Percentiles rank a stretch among this genome's conserved stretches.
Conservation (phyloP, 37 sponge, comb jelly and placozoan genomes). For the Beroe ovata region DNA sequence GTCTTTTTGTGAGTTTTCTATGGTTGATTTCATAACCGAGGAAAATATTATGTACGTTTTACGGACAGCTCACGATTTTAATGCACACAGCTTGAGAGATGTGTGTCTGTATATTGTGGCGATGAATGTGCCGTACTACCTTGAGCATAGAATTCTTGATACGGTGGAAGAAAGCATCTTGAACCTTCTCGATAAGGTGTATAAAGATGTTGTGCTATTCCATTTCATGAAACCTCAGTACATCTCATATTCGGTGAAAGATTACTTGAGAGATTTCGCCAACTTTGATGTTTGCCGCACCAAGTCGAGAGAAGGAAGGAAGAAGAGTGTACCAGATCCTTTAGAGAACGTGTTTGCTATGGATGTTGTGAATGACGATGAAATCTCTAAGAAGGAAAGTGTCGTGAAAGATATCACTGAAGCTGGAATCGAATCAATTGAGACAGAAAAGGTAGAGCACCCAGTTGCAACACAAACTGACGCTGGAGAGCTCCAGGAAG, state of each 20-base stretch:
- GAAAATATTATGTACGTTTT: conserved; percentile 8
- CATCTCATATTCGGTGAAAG: background rate
- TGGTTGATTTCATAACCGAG: background rate
- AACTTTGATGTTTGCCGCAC: background rate
- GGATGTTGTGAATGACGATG: no score
- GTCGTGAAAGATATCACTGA: background rate
- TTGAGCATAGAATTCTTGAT: conserved; percentile 72
- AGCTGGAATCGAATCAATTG: background rate
- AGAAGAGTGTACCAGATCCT: background rate
- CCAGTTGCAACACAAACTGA: background rate
- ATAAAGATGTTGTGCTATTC: conserved; percentile 21
- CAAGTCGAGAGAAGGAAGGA: background rate
- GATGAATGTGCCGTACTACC: conserved; percentile 74
- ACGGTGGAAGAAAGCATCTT: background rate
- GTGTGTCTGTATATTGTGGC: conserved; percentile 80
- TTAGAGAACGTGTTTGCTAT: background rate
- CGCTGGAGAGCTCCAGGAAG: background rate
- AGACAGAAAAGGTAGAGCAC: background rate
- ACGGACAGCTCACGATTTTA: conserved; percentile 69
- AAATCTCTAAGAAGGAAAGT: background rate
- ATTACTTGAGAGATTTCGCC: background rate
- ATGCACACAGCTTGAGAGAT: conserved; percentile 72
- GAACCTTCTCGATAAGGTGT: conserved; percentile 1
- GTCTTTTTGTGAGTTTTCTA: conserved; percentile 9
- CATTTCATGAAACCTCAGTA: conserved; percentile 3